Conservation (phyloP, 2,113 vertebrate genomes). For the Rhea pennata region DNA sequence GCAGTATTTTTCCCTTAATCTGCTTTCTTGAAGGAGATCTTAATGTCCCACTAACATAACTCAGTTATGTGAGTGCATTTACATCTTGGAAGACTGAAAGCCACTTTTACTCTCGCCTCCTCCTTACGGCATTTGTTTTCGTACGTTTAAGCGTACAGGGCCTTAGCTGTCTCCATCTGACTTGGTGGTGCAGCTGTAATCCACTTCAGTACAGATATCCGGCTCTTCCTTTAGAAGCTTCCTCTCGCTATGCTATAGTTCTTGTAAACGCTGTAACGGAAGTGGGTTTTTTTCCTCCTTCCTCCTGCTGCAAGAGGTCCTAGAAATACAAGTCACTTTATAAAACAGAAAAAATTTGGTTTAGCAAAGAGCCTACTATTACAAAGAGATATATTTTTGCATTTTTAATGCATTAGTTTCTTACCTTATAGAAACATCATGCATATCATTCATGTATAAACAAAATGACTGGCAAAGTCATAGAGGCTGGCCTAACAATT, state of each 20-base stretch:
- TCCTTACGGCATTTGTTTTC: neutral
- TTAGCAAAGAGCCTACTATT: neutral
- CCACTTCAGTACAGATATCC: conserved; percentile 51
- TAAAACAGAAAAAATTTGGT: neutral
- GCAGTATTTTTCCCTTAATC: neutral
- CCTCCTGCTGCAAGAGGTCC: conserved; percentile 20
- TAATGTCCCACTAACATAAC: neutral
- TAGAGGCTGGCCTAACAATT: neutral
- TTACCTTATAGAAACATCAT: neutral
- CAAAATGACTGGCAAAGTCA: conserved; percentile 33
- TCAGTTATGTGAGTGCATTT: neutral
- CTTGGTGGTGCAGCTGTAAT: conserved; percentile 35
- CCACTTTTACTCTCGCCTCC: neutral
- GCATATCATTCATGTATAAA: neutral
- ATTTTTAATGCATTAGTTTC: neutral
- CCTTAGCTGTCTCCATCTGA: neutral
- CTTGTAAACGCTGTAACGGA: conserved; percentile 39
- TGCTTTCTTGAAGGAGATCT: neutral
- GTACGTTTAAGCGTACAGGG: neutral
- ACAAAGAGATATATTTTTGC: neutral
- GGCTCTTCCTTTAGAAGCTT: conserved; percentile 62
- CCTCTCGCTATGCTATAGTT: conserved; percentile 41
- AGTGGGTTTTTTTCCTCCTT: conserved; percentile 41
- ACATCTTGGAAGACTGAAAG: neutral
- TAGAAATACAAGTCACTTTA: neutral